Evolutionary conservation across 53 echinoderm and acorn worm genomes (phyloP), one percentile per base, ranked within the genome.

Genomic region (Luidia sarsii): DNA sequence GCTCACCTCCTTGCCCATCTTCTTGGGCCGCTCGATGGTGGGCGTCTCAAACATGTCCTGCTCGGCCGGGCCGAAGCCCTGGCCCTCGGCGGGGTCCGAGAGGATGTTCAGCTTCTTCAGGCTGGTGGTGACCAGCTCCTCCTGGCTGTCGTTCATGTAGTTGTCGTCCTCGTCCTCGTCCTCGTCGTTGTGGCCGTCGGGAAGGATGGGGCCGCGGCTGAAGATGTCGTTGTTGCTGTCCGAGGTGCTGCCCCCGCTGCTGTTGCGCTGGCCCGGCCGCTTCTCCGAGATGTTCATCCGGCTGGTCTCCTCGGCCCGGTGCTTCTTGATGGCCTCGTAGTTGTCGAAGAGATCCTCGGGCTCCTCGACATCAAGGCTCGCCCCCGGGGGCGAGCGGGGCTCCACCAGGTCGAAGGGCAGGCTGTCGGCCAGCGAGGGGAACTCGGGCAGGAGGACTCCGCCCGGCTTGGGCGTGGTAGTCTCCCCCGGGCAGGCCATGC

Each of bases 171-270:
- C 92, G 16, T 41, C 6, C 6, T 43, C 20, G 61, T 82, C 79
- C 16, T 65, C 48, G 41, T 15, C 23, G 33, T 77, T 48, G 61
- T 77, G 77, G 30, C 77, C 53, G 33, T 91, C 91, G 9, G 87
- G 87, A 19, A 72, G 66, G 27, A 57, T 72, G 10, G 80, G 72
- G 6, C 88, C 88, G 20, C 69, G 80, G 29, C 79, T 80, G 54
- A 89, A 89, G 59, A 92, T 67, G 45, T 95, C 95, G 31, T 92
- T 95, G 83, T 95, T 95, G 38, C 92, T 92, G 51, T 95, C 95
- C 10, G 93, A 87, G 34, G 87, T 82, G 34, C 95, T 95, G 65
- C 93, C 90, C 49, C 90, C 68, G 60, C 95, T 93, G 51, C 90
- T 75, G 62, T 93, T 93, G 50, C 90, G 82, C 15, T 87, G 65